Base-by-base conservation (phyloP, 2,113 vertebrate genomes). In the Scartelaos histophorus region DNA sequence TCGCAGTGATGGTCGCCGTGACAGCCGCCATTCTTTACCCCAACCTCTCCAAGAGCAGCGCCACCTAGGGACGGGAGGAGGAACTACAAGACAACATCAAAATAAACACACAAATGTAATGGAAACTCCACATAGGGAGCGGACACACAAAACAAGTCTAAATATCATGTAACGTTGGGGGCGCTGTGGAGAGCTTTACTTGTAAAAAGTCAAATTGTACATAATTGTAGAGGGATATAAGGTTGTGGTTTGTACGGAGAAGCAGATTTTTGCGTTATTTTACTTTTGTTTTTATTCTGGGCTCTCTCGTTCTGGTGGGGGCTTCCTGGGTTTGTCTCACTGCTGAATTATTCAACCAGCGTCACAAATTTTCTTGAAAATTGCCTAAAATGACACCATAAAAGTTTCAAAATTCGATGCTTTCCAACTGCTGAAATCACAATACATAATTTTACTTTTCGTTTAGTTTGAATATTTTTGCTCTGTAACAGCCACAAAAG, bases 181-280 rank as follows among this genome's bases (percentile, higher is more conserved):
- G 25, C 58, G 25, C 76, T 76, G 71, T 69, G 79, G 61, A 69
- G 75, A 71, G 78, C 95, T 95, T 94, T 94, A 95, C 87, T 89
- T 96, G 95, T 98, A 96, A 95, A 96, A 97, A 96, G 94, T 96
- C 92, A 94, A 96, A 95, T 94, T 98, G 96, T 97, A 96, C 92
- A 96, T 96, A 96, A 93, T 95, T 95, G 94, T 95, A 95, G 95
- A 95, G 94, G 94, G 95, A 95, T 93, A 96, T 96, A 95, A 95
- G 94, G 82, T 94, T 93, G 93, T 95, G 93, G 96, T 93, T 96
- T 95, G 90, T 95, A 93, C 92, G 94, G 91, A 96, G 93, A 95
- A 95, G 94, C 95, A 94, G 92, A 92, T 64, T 88, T 87, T 58
- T 25, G 56, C 21, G 24, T 25, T 54, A 88, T 84, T 94, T 92